A percentile compares a stretch with the other conserved stretches of the same genome.
phyloP scores from a whole-genome alignment of 1,140 invertebrate genomes.

The Paraescarpia echinospica region DNA sequence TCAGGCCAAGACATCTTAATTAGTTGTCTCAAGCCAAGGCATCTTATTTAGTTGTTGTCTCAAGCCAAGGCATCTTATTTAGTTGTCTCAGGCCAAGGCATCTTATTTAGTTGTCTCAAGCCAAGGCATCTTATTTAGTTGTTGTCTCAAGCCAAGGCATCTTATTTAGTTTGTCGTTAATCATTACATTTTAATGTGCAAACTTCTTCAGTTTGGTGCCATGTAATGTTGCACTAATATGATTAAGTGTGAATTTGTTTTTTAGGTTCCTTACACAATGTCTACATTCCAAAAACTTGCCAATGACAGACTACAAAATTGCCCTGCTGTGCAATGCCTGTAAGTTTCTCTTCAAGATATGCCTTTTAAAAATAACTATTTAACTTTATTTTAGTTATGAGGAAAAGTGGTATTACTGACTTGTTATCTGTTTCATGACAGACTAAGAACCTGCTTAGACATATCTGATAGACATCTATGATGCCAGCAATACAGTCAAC shows the following conservation, averaged over 20 bases:
- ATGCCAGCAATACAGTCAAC: too few species aligned
- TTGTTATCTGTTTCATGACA: neutral
- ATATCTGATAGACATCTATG: too few species aligned
- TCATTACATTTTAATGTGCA: neutral
- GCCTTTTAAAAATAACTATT: neutral
- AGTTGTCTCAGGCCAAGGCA: conserved; percentile 25
- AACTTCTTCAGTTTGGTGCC: neutral
- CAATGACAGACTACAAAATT: conserved; percentile 77
- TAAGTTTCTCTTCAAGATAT: conserved; percentile 39
- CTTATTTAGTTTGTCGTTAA: neutral
- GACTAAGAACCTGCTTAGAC: neutral
- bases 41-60: neutral
- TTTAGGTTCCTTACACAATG: conserved; percentile 75
- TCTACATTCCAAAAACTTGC: conserved; percentile 45
- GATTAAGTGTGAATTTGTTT: conserved; percentile 27
- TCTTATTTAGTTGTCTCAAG: too few species aligned
- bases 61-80: too few species aligned
- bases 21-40: too few species aligned
- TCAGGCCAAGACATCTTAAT: too few species aligned
- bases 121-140: too few species aligned
- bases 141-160: neutral
- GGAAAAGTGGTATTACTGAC: neutral
- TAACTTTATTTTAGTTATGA: neutral
- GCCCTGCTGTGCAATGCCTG: conserved; percentile 93
- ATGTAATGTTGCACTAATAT: neutral